These are phyloP conservation scores for Pitangus sulphuratus DNA, from an alignment of 2,797 vertebrate genomes.

Conservation along the genomic window DNA sequence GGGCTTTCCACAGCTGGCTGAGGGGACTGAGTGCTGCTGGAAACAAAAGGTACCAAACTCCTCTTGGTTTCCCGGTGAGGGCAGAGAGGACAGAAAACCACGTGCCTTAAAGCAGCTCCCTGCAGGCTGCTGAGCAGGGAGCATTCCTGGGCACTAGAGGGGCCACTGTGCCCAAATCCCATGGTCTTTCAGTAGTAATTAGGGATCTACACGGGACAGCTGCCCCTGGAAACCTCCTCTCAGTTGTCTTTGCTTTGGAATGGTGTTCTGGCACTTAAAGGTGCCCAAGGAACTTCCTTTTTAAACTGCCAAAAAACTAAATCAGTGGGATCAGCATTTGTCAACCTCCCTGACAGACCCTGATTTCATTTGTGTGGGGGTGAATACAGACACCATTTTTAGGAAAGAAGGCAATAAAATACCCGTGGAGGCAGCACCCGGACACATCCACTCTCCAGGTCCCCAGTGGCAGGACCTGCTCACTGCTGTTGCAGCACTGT, in stretches of 20 bases:
- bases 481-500: accelerated
- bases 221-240: background rate
- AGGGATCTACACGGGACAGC: background rate
- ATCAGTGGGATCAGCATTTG: background rate
- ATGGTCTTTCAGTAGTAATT: background rate
- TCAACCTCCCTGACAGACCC: background rate
- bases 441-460: background rate
- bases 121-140: background rate
- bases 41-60: background rate
- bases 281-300: background rate
- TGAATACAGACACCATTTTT: background rate
- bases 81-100: background rate
- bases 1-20: background rate
- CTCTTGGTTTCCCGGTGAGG: background rate
- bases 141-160: background rate
- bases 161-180: background rate
- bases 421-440: background rate
- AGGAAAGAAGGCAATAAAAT: background rate
- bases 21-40: background rate
- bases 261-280: background rate
- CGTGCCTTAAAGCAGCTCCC: background rate
- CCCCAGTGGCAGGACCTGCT: background rate
- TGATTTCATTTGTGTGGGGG: accelerated
- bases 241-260: background rate
- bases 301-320: background rate